phyloP scores from a whole-genome alignment of 2,797 vertebrate species.

The Myotis daubentonii region DNA sequence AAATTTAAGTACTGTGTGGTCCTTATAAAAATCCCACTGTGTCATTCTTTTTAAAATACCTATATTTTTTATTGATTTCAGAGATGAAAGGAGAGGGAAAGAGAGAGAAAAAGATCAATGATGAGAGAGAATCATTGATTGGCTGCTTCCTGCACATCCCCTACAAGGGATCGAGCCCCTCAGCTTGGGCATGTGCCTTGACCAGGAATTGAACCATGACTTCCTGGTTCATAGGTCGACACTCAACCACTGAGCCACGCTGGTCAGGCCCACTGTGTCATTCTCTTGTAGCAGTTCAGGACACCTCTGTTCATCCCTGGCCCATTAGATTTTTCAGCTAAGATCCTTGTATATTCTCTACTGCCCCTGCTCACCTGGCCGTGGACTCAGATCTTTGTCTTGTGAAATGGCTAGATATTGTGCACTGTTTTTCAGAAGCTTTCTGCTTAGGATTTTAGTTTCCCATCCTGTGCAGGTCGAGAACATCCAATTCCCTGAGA shows the following conservation, averaged over 20 bases:
- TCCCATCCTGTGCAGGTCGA: background rate
- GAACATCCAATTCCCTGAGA: background rate
- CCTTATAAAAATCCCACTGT: no score
- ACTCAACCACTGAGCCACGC: background rate
- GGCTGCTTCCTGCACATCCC: background rate
- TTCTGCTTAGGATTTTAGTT: background rate
- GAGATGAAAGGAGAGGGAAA: background rate
- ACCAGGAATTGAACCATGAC: background rate
- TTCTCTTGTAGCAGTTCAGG: background rate
- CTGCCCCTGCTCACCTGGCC: background rate
- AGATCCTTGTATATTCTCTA: background rate
- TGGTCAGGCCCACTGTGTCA: no score
- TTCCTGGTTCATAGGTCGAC: background rate
- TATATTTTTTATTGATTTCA: background rate
- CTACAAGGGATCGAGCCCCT: background rate
- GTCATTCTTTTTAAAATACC: background rate
- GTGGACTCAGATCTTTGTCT: background rate
- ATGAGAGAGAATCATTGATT: background rate
- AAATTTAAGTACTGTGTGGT: no score
- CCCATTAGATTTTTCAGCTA: background rate
- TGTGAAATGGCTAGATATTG: background rate
- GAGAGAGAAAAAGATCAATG: background rate
- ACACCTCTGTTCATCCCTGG: background rate
- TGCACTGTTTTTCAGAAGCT: background rate
- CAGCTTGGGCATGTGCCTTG: background rate